Percentiles rank a stretch among this genome's conserved stretches.
Evolutionary conservation across 2,888 invertebrate species (phyloP).

Genomic region (Mythimna lalbum): DNA sequence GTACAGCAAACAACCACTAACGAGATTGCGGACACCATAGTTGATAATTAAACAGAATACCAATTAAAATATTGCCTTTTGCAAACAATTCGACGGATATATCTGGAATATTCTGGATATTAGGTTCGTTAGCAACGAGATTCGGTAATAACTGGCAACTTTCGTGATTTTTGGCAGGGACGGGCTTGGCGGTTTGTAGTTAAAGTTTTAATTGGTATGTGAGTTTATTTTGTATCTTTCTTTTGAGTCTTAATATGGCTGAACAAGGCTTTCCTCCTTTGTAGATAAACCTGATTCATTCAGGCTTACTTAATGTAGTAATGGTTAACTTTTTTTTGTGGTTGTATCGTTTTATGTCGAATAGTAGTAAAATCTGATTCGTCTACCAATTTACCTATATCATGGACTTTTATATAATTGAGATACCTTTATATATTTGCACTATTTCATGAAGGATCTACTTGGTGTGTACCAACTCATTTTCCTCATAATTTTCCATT

Average conservation of each 20-base stretch:
- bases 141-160: slow-evolving; percentile 63
- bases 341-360: no score
- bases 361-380: not conserved
- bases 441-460: no score
- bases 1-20: slow-evolving; percentile 64
- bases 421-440: no score
- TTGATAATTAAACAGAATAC: slow-evolving; percentile 66
- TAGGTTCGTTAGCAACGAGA: slow-evolving; percentile 74
- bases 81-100: slow-evolving; percentile 69
- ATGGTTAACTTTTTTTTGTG: no score
- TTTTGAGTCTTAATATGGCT: not conserved
- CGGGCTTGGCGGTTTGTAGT: slow-evolving; percentile 13
- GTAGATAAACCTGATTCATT: not conserved
- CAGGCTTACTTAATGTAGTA: not conserved
- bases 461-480: no score
- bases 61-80: slow-evolving; percentile 79
- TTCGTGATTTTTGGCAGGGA: slow-evolving; percentile 50
- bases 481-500: no score
- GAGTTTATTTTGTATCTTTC: slow-evolving; percentile 7
- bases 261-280: not conserved
- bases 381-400: not conserved
- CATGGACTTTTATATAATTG: no score
- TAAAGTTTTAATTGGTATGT: slow-evolving; percentile 32
- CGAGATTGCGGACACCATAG: slow-evolving; percentile 61
- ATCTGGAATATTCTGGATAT: slow-evolving; percentile 64